These are phyloP conservation scores for Circaetus cinerascens DNA, from an alignment of 2,113 vertebrate species.

Conservation along the genomic window DNA sequence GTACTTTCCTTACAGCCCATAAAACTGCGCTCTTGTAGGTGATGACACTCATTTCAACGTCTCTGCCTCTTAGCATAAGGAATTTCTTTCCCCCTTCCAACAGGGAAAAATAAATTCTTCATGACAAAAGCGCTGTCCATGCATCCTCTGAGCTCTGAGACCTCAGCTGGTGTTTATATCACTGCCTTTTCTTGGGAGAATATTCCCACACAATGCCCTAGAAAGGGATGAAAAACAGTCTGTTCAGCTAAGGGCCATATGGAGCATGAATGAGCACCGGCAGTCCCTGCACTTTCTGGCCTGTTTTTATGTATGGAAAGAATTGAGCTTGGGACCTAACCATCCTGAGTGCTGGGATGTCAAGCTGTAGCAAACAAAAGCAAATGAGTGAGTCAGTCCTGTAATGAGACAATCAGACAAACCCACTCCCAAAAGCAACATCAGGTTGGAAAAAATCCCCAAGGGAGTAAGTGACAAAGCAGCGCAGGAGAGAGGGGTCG, in stretches of 20 bases:
- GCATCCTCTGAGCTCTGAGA: background rate
- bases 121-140: background rate
- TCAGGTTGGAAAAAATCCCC: background rate
- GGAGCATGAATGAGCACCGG: background rate
- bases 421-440: background rate
- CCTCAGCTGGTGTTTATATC: background rate
- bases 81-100: background rate
- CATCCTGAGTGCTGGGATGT: background rate
- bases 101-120: background rate
- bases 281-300: background rate
- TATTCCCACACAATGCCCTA: background rate
- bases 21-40: background rate
- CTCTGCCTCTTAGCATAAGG: background rate
- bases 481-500: rapidly evolving
- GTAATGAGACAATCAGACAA: background rate
- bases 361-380: background rate
- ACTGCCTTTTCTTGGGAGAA: background rate
- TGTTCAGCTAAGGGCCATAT: rapidly evolving
- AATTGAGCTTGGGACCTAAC: background rate
- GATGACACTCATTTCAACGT: background rate
- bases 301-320: background rate
- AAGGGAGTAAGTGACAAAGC: background rate
- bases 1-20: background rate
- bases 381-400: background rate
- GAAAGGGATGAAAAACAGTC: background rate